These are phyloP conservation scores for Agriopis marginaria DNA, from an alignment of 2,888 invertebrate species.

Conservation along the genomic window DNA sequence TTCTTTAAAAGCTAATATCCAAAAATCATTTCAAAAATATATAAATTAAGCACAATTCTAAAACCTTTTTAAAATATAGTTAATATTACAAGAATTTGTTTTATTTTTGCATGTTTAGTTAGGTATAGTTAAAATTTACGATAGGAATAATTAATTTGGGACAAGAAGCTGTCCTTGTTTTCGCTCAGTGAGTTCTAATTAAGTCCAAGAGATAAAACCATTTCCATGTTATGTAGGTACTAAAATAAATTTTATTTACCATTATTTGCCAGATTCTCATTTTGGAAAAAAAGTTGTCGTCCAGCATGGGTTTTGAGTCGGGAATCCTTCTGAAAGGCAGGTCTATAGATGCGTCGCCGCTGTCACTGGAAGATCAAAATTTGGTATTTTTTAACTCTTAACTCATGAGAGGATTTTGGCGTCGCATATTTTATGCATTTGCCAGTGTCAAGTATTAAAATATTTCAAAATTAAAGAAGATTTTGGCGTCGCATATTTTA, in stretches of 20 bases:
- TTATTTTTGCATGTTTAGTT: not conserved
- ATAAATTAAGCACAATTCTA: too few relatives aligned
- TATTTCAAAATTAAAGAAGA: too few relatives aligned
- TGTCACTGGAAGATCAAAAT: constrained; percentile 56
- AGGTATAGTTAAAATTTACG: too few relatives aligned
- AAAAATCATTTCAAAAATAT: too few relatives aligned
- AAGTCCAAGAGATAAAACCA: not conserved
- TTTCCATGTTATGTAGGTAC: constrained; percentile 8
- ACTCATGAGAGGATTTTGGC: too few relatives aligned
- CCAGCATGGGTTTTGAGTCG: constrained; percentile 80
- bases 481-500: too few relatives aligned
- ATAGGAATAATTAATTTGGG: not conserved
- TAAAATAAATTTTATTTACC: constrained; percentile 53
- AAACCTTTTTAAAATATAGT: too few relatives aligned
- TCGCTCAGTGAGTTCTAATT: not conserved
- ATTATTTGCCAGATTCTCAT: constrained; percentile 79
- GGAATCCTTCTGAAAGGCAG: constrained; percentile 57
- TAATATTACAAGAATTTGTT: too few relatives aligned
- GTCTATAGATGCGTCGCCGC: constrained; percentile 54
- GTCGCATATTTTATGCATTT: too few relatives aligned
- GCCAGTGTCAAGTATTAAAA: too few relatives aligned
- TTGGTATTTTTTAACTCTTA: constrained; percentile 10
- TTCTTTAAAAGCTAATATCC: too few relatives aligned
- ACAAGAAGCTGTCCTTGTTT: not conserved
- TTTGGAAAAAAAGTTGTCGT: constrained; percentile 74